These are phyloP conservation scores for Sebastes melanostomus DNA, from an alignment of 2,797 vertebrate genomes.

Conservation along the genomic window DNA sequence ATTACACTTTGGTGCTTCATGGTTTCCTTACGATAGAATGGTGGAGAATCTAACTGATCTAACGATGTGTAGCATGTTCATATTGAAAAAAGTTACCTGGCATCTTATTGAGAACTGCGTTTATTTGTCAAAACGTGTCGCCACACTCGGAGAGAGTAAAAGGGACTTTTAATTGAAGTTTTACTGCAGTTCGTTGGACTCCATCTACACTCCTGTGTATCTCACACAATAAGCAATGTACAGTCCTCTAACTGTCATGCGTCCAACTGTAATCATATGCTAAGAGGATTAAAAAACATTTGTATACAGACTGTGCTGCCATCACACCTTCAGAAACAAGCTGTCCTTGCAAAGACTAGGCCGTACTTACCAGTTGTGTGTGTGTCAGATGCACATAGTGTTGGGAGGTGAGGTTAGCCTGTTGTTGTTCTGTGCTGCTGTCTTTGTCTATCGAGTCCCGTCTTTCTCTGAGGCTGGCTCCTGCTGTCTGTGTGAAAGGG, in stretches of 20 bases:
- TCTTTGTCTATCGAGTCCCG: constrained; percentile 27
- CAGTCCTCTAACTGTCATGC: background rate
- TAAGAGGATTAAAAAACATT: background rate
- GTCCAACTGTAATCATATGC: background rate
- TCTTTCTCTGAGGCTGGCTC: constrained; percentile 25
- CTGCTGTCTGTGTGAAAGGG: constrained; percentile 33
- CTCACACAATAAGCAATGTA: background rate
- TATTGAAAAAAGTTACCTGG: too few relatives aligned
- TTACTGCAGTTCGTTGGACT: too few relatives aligned
- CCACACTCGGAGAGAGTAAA: too few relatives aligned
- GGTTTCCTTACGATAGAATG: too few relatives aligned
- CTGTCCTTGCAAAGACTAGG: background rate
- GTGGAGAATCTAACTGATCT: too few relatives aligned
- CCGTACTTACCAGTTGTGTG: constrained; percentile 61
- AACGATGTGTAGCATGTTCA: too few relatives aligned
- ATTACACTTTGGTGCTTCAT: too few relatives aligned
- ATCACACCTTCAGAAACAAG: background rate
- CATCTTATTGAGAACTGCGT: background rate
- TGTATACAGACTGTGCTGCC: background rate
- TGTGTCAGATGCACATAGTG: constrained; percentile 77
- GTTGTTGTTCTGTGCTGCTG: constrained; percentile 24
- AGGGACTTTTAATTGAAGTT: too few relatives aligned
- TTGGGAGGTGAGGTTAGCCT: constrained; percentile 21
- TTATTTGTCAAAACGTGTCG: background rate
- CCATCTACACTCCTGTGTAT: background rate